These are phyloP conservation scores for Limnodromus scolopaceus DNA, from an alignment of 2,797 vertebrate species.

Conservation along the genomic window DNA sequence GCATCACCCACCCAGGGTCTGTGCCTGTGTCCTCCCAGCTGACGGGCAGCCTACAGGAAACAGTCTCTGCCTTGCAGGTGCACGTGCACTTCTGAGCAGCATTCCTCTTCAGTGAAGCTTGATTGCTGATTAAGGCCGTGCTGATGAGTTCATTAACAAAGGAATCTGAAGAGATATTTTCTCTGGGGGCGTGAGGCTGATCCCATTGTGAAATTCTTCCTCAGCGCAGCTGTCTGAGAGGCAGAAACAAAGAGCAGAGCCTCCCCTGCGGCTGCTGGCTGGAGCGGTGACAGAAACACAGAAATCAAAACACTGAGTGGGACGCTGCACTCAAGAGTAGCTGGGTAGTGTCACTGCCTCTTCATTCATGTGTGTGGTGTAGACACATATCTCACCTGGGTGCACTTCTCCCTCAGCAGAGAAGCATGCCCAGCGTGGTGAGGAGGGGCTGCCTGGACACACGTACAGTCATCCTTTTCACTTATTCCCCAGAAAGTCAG, in stretches of 20 bases:
- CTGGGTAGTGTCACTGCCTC: background rate
- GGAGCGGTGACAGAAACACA: background rate
- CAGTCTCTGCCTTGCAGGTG: background rate
- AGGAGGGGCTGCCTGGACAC: background rate
- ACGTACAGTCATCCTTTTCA: background rate
- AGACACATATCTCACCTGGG: background rate
- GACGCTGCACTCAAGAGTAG: background rate
- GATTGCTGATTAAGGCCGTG: background rate
- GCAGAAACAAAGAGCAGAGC: conserved; percentile 23
- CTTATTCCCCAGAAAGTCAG: background rate
- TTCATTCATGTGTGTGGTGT: background rate
- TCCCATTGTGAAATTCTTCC: conserved; percentile 28
- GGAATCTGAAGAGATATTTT: conserved; percentile 39
- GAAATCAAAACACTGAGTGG: background rate
- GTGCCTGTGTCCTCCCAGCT: background rate
- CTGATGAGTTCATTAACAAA: conserved; percentile 40
- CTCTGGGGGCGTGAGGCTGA: background rate
- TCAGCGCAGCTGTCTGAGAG: conserved; percentile 26
- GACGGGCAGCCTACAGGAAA: background rate
- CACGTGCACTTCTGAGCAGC: background rate
- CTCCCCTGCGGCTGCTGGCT: background rate
- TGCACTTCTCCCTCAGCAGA: background rate
- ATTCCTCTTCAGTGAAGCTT: background rate
- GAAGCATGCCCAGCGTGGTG: background rate
- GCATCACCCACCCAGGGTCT: background rate